Conservation (phyloP, 2,888 invertebrate genomes). For the Hoplodrina blanda region DNA sequence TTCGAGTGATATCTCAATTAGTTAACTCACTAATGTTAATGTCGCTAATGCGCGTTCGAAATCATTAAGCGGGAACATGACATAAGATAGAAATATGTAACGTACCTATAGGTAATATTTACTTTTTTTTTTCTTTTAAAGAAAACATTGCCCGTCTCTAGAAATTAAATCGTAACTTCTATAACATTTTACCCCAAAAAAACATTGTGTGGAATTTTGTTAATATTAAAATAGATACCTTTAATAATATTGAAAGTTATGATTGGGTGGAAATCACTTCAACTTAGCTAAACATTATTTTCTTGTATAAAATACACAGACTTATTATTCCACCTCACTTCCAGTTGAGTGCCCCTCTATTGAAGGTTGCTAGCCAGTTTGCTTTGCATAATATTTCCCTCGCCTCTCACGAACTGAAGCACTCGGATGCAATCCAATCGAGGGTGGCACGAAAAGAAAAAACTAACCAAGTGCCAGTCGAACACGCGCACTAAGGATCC, state of each 20-base stretch:
- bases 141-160: too few species aligned
- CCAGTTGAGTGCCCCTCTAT: constrained; percentile 12
- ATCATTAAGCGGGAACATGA: neutral
- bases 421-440: constrained; percentile 10
- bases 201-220: neutral
- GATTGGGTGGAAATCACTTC: neutral
- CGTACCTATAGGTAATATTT: neutral
- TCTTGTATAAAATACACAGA: neutral
- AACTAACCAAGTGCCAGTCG: neutral
- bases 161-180: too few species aligned
- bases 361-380: constrained; percentile 1
- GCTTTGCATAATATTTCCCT: constrained; percentile 31
- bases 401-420: neutral
- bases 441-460: neutral
- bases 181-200: too few species aligned
- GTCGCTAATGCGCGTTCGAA: constrained; percentile 5
- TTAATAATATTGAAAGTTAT: neutral
- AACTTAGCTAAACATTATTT: neutral
- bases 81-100: neutral
- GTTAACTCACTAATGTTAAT: neutral
- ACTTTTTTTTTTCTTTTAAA: too few species aligned
- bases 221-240: neutral
- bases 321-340: constrained; percentile 12
- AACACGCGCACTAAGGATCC: too few species aligned
- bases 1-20: constrained; percentile 24